Percentiles rank a stretch among this genome's conserved stretches.
phyloP scores from a whole-genome alignment of 2,888 invertebrate species.

The Axea sp. region DNA sequence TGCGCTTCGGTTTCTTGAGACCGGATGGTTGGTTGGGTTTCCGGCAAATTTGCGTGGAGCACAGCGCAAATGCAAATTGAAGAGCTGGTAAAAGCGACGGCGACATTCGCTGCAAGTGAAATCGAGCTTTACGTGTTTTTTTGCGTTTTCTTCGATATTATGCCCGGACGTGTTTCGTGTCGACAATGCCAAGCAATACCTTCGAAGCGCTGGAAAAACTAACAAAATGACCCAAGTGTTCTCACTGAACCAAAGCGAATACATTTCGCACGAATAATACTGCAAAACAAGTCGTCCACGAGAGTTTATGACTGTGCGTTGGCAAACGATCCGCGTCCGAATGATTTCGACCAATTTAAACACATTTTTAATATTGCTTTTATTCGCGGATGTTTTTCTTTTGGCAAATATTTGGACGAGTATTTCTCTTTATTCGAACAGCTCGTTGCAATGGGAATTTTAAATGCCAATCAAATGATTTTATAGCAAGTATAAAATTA shows the following conservation, averaged over 20 bases:
- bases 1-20: neutral
- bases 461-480: too few relatives aligned
- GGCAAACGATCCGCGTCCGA: too few relatives aligned
- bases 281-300: neutral
- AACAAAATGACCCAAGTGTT: conserved; percentile 9
- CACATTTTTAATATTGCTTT: too few relatives aligned
- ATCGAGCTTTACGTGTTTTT: conserved; percentile 34
- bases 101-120: conserved; percentile 24
- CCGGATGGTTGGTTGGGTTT: neutral
- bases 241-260: conserved; percentile 11
- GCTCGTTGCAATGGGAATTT: too few relatives aligned
- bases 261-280: conserved; percentile 6
- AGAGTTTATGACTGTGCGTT: too few relatives aligned
- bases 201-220: neutral
- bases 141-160: conserved; percentile 21
- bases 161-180: conserved; percentile 32
- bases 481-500: too few relatives aligned
- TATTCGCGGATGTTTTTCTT: too few relatives aligned
- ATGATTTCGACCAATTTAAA: too few relatives aligned
- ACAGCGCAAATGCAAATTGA: conserved; percentile 13
- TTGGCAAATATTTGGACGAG: too few relatives aligned
- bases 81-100: conserved; percentile 15
- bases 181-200: conserved; percentile 14
- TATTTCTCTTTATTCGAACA: too few relatives aligned
- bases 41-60: conserved; percentile 6